Evolutionary conservation across 2,797 vertebrate species (phyloP).

Genomic region (Rhinichthys osculus): DNA sequence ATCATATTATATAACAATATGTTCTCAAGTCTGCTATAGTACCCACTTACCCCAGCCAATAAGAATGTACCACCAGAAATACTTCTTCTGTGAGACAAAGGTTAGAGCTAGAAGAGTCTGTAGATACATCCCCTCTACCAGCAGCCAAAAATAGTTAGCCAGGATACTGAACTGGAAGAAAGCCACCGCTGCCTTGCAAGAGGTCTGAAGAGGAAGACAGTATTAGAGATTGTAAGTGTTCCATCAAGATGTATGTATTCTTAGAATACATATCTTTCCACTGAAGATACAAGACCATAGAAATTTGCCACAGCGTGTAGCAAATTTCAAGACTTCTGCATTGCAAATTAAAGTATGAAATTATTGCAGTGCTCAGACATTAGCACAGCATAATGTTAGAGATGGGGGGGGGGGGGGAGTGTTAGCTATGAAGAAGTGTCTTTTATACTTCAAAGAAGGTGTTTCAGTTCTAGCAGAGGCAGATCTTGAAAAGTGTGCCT

Average conservation of each 20-base stretch:
- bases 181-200: constrained; percentile 84
- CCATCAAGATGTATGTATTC: neutral
- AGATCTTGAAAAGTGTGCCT: constrained; percentile 45
- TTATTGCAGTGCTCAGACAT: neutral
- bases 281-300: neutral
- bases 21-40: neutral
- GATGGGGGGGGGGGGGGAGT: neutral
- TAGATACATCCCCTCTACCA: constrained; percentile 91
- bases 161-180: constrained; percentile 91
- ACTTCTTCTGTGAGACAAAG: constrained; percentile 88
- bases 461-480: constrained; percentile 32
- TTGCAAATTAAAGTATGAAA: neutral
- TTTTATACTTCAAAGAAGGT: constrained; percentile 41
- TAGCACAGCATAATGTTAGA: neutral
- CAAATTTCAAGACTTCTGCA: neutral
- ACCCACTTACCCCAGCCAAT: constrained; percentile 85
- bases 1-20: neutral
- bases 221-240: neutral
- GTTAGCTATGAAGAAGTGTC: neutral
- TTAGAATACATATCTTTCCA: neutral
- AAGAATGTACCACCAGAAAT: constrained; percentile 90
- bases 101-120: constrained; percentile 88
- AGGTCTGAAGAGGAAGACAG: constrained; percentile 31
- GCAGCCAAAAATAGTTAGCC: constrained; percentile 91
- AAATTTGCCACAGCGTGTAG: neutral